Percentiles rank a stretch among this genome's conserved stretches.
These are phyloP conservation scores for Zosterops lateralis DNA, from an alignment of 2,113 vertebrate genomes.

Conservation along the genomic window DNA sequence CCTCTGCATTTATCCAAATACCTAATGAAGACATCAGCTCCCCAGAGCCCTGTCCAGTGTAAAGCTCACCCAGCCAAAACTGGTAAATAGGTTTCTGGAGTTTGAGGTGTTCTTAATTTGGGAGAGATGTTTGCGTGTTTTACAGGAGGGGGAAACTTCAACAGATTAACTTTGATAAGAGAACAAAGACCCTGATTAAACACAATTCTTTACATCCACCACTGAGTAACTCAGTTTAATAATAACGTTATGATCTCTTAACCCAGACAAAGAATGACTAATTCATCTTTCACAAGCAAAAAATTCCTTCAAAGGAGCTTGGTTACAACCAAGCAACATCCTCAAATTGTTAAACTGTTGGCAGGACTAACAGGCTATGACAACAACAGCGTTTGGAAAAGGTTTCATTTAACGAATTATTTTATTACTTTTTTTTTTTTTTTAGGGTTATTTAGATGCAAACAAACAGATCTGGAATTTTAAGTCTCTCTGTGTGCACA, in stretches of 20 bases:
- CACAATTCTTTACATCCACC: not conserved
- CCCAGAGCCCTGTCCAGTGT: not conserved
- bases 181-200: constrained; percentile 45
- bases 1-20: not conserved
- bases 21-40: not conserved
- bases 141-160: not conserved
- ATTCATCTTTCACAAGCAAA: constrained; percentile 17
- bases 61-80: not conserved
- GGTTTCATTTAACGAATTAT: not conserved
- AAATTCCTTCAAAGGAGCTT: constrained; percentile 32
- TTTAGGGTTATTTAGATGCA: not conserved
- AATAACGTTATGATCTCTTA: constrained; percentile 41
- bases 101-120: not conserved
- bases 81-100: not conserved
- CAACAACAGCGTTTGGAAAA: not conserved
- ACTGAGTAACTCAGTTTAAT: not conserved
- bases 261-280: constrained; percentile 34
- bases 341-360: constrained; percentile 49
- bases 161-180: constrained; percentile 15
- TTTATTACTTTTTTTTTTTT: not conserved
- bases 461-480: not conserved
- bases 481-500: no score
- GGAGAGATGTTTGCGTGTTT: not conserved
- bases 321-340: constrained; percentile 48
- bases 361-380: not conserved